Conservation (phyloP, 2,797 vertebrate genomes). For the Lacerta viridis region DNA sequence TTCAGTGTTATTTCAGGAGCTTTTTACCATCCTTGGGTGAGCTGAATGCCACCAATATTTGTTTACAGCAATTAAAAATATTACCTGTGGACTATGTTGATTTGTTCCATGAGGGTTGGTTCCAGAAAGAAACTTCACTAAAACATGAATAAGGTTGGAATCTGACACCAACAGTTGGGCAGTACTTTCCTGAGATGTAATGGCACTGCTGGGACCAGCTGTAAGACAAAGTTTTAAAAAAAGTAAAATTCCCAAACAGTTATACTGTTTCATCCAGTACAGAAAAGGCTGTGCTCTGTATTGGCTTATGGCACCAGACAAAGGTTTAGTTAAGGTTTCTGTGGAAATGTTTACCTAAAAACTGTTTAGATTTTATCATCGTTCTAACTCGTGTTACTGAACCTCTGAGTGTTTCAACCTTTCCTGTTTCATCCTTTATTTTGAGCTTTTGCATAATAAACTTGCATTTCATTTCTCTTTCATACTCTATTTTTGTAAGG, state of each 20-base stretch:
- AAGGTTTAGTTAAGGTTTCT: neutral
- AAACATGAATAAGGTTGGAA: conserved; percentile 93
- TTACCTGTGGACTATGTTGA: conserved; percentile 96
- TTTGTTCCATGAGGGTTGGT: conserved; percentile 95
- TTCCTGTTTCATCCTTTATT: neutral
- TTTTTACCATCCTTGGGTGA: neutral
- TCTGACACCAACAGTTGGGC: conserved; percentile 97
- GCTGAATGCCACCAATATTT: neutral
- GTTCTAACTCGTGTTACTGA: neutral
- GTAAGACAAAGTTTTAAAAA: conserved; percentile 56
- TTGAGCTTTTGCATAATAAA: neutral
- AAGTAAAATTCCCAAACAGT: neutral
- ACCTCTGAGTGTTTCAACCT: neutral
- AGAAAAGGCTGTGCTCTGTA: neutral
- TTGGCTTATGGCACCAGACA: neutral
- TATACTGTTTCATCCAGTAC: conserved; percentile 4
- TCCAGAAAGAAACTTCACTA: conserved; percentile 97
- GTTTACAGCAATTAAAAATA: conserved; percentile 16
- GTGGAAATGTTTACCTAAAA: neutral
- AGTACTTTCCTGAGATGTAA: conserved; percentile 92
- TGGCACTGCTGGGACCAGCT: conserved; percentile 86
- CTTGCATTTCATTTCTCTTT: neutral
- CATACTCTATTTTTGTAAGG: neutral
- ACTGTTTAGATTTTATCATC: neutral
- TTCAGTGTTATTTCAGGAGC: neutral